These are phyloP conservation scores for Pheosia gnoma DNA, from an alignment of 2,888 invertebrate species.

Conservation along the genomic window DNA sequence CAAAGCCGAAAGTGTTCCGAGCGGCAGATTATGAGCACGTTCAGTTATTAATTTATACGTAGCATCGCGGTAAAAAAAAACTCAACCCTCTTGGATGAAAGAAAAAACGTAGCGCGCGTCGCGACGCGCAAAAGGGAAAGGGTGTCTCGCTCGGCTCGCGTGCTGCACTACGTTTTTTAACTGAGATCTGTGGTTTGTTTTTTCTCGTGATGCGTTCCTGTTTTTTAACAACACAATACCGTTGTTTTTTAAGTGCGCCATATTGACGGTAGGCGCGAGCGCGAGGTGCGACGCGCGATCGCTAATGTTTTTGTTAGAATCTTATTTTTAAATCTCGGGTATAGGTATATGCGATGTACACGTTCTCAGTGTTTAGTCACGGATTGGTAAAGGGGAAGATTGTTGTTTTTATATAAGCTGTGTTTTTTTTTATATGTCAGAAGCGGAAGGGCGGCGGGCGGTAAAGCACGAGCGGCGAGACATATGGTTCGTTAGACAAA, in stretches of 20 bases:
- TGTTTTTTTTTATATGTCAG: constrained; percentile 61
- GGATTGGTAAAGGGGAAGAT: constrained; percentile 71
- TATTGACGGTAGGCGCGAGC: constrained; percentile 72
- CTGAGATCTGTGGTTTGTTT: constrained; percentile 80
- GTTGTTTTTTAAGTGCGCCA: constrained; percentile 81
- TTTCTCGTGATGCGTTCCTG: constrained; percentile 76
- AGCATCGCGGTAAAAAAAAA: constrained; percentile 78
- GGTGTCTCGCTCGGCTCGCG: constrained; percentile 78
- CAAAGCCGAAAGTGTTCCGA: constrained; percentile 82
- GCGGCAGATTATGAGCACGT: constrained; percentile 82
- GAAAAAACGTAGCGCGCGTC: constrained; percentile 80
- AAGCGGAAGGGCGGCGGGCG: constrained; percentile 42
- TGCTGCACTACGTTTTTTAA: constrained; percentile 82
- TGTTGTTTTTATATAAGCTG: constrained; percentile 54
- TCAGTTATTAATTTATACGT: constrained; percentile 84
- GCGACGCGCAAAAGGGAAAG: constrained; percentile 82
- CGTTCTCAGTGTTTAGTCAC: constrained; percentile 74
- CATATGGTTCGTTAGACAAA: constrained; percentile 76
- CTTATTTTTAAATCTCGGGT: constrained; percentile 78
- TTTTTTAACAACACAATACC: constrained; percentile 83
- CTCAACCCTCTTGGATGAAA: constrained; percentile 76
- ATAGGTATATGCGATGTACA: constrained; percentile 68
- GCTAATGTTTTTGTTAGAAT: constrained; percentile 67
- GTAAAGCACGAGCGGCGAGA: constrained; percentile 65
- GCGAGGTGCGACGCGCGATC: constrained; percentile 61